These are phyloP conservation scores for Polypedilum pembai DNA, from an alignment of 1,140 invertebrate species.

Conservation along the genomic window DNA sequence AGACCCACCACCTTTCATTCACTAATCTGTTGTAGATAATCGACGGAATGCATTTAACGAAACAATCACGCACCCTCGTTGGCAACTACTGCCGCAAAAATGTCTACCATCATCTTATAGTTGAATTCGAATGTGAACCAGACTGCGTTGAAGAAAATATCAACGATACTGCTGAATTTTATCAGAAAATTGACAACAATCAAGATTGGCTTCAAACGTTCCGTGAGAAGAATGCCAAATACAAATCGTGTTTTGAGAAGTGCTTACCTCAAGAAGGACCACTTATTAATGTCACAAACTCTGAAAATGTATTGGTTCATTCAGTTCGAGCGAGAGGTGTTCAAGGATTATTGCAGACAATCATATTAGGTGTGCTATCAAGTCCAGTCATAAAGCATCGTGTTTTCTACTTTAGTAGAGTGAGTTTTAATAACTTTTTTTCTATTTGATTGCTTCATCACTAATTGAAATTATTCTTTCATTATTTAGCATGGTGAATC, in stretches of 20 bases:
- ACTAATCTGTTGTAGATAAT: constrained; percentile 58
- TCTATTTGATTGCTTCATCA: neutral
- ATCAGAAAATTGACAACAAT: constrained; percentile 77
- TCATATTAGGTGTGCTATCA: constrained; percentile 30
- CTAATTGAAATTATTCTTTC: constrained; percentile 31
- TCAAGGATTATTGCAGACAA: constrained; percentile 30
- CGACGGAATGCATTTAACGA: constrained; percentile 87
- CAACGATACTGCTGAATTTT: constrained; percentile 84
- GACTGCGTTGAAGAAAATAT: constrained; percentile 68
- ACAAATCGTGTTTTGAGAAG: constrained; percentile 42
- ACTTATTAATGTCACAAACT: constrained; percentile 46
- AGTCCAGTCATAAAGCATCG: constrained; percentile 38
- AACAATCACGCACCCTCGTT: constrained; percentile 67
- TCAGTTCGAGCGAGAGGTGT: constrained; percentile 32
- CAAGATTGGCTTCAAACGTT: constrained; percentile 42
- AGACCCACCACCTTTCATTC: constrained; percentile 28
- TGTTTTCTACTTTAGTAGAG: constrained; percentile 46
- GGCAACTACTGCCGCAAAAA: constrained; percentile 63
- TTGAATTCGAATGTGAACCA: constrained; percentile 88
- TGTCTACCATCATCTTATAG: constrained; percentile 81
- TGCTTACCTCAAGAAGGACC: constrained; percentile 40
- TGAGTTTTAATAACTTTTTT: constrained; percentile 36
- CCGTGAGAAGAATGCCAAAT: constrained; percentile 36
- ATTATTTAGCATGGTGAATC: constrained; percentile 79
- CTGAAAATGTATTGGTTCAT: constrained; percentile 38